Conservation (phyloP, 2,113 vertebrate genomes). For the Heloderma charlesbogerti region DNA sequence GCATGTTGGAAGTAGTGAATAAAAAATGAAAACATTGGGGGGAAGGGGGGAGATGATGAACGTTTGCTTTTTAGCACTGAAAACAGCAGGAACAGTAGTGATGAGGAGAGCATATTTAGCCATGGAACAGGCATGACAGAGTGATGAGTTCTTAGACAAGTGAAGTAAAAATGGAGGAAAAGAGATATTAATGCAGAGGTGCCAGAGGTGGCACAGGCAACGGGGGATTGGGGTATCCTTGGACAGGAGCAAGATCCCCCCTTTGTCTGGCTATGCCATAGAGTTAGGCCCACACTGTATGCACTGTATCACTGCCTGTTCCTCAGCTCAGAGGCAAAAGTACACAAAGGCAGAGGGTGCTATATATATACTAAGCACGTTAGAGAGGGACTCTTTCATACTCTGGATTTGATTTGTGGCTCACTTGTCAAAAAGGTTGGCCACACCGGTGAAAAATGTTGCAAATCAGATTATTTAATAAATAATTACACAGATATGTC, state of each 20-base stretch:
- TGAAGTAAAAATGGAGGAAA: background rate
- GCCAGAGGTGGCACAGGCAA: background rate
- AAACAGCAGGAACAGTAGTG: background rate
- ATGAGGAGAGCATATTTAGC: background rate
- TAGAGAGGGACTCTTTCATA: background rate
- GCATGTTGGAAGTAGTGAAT: constrained; percentile 21
- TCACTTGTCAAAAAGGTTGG: background rate
- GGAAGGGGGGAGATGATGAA: background rate
- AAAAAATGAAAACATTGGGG: background rate
- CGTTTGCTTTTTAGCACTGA: constrained; percentile 2
- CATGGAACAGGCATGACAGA: background rate
- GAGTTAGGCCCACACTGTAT: background rate
- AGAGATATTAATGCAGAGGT: too few relatives aligned
- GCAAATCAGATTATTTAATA: background rate
- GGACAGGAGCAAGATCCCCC: background rate
- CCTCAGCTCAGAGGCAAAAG: background rate
- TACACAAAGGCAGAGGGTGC: background rate
- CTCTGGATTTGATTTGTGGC: background rate
- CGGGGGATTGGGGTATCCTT: background rate
- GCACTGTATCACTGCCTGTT: background rate
- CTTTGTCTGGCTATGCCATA: background rate
- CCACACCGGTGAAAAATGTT: background rate
- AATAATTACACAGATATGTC: background rate
- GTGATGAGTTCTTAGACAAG: background rate
- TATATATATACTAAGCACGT: background rate